Conservation (phyloP, 2,888 invertebrate species). For the Sarcophaga carnaria region DNA sequence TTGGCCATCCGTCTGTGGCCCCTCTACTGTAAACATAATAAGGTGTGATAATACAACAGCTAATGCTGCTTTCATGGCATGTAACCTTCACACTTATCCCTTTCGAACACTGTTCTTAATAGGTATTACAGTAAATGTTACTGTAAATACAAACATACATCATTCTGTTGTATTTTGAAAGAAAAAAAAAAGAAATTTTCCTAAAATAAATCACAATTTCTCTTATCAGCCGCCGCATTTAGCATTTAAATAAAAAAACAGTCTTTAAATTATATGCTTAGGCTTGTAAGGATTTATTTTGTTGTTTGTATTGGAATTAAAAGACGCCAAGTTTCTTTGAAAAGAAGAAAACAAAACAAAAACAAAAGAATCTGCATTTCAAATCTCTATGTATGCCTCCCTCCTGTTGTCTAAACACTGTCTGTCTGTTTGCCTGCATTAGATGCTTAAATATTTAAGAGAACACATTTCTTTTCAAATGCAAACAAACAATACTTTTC, state of each 20-base stretch:
- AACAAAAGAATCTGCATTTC: constrained; percentile 10
- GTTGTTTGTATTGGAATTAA: neutral
- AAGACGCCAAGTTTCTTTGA: neutral
- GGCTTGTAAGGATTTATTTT: neutral
- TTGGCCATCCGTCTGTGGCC: neutral
- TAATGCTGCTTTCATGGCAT: constrained; percentile 21
- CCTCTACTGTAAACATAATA: neutral
- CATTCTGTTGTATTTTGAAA: too few relatives aligned
- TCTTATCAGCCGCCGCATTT: neutral
- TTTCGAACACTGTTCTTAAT: neutral
- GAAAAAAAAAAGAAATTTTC: neutral
- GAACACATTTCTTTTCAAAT: neutral
- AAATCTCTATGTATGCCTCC: constrained; percentile 27
- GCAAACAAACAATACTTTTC: neutral
- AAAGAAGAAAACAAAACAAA: neutral
- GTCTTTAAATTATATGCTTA: neutral
- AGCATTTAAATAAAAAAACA: neutral
- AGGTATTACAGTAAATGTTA: constrained; percentile 30
- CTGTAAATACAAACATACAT: constrained; percentile 1
- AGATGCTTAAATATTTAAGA: constrained; percentile 29
- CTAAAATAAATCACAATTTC: neutral
- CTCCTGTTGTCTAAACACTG: too few relatives aligned
- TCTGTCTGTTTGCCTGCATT: constrained; percentile 11
- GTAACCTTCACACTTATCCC: neutral
- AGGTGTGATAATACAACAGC: constrained; percentile 43